A percentile compares a stretch with the other conserved stretches of the same genome.
Conservation (phyloP, 2,888 invertebrate species). For the Trichacis sp. region DNA sequence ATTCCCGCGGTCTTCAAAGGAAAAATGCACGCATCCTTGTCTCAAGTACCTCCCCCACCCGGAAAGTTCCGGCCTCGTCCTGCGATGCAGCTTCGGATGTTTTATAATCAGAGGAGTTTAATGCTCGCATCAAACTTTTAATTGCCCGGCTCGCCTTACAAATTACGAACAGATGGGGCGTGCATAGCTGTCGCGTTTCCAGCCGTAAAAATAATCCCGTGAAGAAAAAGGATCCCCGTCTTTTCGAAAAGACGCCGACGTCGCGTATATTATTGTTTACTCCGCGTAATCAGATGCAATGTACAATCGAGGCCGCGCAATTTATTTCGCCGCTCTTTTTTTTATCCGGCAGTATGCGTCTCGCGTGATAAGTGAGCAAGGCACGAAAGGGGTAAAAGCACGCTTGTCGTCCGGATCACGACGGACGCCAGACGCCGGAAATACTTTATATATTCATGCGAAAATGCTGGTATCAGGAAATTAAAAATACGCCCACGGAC, state of each 20-base stretch:
- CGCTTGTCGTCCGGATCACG: constrained; percentile 14
- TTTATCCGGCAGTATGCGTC: constrained; percentile 7
- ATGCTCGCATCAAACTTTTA: constrained; percentile 67
- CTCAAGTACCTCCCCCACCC: constrained; percentile 2
- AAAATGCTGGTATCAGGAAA: constrained; percentile 11
- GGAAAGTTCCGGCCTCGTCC: constrained; percentile 17
- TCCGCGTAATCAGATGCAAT: constrained; percentile 11
- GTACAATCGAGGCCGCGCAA: constrained; percentile 8
- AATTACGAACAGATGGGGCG: constrained; percentile 65
- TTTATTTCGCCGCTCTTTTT: constrained; percentile 14
- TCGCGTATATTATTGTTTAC: constrained; percentile 24
- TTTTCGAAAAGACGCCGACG: constrained; percentile 16
- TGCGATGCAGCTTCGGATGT: constrained; percentile 36
- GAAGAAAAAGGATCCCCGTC: constrained; percentile 26
- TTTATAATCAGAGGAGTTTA: constrained; percentile 66
- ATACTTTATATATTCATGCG: constrained; percentile 15
- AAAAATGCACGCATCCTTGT: constrained; percentile 4
- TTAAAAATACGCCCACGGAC: constrained; percentile 26
- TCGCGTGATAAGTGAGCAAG: constrained; percentile 28
- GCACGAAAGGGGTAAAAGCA: constrained; percentile 1
- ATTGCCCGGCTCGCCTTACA: constrained; percentile 65
- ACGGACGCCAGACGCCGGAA: constrained; percentile 4
- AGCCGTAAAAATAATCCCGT: constrained; percentile 43
- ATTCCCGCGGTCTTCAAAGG: not conserved
- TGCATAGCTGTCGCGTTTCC: constrained; percentile 50